These are phyloP conservation scores for Pedionomus torquatus DNA, from an alignment of 2,113 vertebrate species.

Conservation along the genomic window DNA sequence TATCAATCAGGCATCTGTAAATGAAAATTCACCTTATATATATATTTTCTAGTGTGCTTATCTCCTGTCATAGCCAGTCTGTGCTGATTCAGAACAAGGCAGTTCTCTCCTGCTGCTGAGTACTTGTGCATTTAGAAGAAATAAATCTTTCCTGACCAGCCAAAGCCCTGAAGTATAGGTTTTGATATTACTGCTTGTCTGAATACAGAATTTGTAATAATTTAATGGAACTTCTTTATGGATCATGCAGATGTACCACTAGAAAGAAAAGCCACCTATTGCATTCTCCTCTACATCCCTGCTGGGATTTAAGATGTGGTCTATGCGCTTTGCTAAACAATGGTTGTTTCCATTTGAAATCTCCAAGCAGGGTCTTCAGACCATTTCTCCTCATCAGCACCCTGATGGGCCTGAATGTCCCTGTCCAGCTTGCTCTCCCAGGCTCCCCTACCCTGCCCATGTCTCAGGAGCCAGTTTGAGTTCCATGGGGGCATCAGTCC, in stretches of 20 bases:
- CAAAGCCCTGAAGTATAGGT: background rate
- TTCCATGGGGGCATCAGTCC: background rate
- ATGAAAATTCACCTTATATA: background rate
- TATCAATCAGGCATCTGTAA: background rate
- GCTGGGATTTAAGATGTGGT: background rate
- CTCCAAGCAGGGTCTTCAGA: background rate
- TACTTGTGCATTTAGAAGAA: background rate
- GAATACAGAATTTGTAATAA: background rate
- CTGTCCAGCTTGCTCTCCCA: accelerated
- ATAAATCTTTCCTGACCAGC: conserved; percentile 6
- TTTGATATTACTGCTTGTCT: conserved; percentile 10
- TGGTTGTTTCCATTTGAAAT: background rate
- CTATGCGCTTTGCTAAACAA: accelerated
- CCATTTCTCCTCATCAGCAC: background rate
- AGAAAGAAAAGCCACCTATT: background rate
- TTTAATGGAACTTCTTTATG: background rate
- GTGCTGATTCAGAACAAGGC: background rate
- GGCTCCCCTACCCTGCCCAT: accelerated
- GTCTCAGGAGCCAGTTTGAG: background rate
- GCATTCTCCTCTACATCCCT: background rate
- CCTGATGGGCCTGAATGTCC: background rate
- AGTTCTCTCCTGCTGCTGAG: background rate
- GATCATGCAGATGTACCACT: background rate
- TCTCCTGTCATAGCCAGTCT: background rate
- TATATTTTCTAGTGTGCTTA: background rate